Evolutionary conservation across 2,797 vertebrate genomes (phyloP), one percentile per base, ranked within the genome.

Genomic region (Urocyon cinereoargenteus): DNA sequence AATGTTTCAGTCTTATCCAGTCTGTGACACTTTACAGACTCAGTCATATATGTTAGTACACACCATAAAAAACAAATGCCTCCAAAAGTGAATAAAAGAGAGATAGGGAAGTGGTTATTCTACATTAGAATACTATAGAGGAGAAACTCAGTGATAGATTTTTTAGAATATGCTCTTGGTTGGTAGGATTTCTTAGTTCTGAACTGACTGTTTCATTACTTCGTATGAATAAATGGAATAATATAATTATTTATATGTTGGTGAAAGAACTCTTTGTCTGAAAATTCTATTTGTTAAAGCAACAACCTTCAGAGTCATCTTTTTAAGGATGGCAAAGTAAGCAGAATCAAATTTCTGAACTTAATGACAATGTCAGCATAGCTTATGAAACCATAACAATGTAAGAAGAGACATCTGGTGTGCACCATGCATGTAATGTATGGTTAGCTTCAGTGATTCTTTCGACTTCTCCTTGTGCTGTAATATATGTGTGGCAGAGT

Each of bases 361-460:
- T 95, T 98, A 98, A 99, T 98, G 98, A 98, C 98, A 98, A 98
- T 98, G 98, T 99, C 98, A 98, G 98, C 96, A 97, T 95, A 98
- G 98, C 98, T 99, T 98, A 98, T 98, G 98, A 99, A 99, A 99
- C 98, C 98, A 92, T 97, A 98, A 97, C 97, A 94, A 94, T 87
- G 97, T 98, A 98, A 99, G 99, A 96, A 99, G 98, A 97, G 99
- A 98, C 99, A 99, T 99, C 99, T 99, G 99, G 99, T 98, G 97
- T 97, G 98, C 98, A 95, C 98, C 97, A 95, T 62, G 98, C 99
- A 97, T 98, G 98, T 99, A 99, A 99, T 98, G 98, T 98, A 96
- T 18, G 97, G 97, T 90, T 97, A 99, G 99, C 99, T 97, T 98
- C 97, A 83, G 94, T 75, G 98, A 98, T 94, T 98, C 98, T 98